Conservation (phyloP, 2,113 vertebrate genomes). For the Mesocricetus auratus region DNA sequence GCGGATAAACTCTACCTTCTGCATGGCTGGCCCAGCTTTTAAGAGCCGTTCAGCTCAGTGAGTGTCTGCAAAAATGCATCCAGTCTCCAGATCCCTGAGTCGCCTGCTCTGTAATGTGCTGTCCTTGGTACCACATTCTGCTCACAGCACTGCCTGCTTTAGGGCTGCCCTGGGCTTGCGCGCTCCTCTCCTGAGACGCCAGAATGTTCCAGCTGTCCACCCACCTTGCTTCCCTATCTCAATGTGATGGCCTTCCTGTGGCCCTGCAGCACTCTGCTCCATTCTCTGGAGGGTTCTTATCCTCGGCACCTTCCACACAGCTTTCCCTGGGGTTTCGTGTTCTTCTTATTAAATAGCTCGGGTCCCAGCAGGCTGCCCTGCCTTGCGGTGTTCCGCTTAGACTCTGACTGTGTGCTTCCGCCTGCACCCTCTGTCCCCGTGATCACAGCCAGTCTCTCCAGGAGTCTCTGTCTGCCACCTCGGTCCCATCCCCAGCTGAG, state of each 20-base stretch:
- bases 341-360: not conserved
- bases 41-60: not conserved
- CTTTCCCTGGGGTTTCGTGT: not conserved
- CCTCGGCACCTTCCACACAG: not conserved
- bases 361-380: not conserved
- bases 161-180: not conserved
- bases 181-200: not conserved
- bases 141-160: not conserved
- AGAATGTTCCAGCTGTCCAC: not conserved
- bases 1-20: not conserved
- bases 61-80: fast-evolving
- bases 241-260: fast-evolving
- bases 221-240: no score
- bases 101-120: fast-evolving
- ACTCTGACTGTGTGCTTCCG: not conserved
- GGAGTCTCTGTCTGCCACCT: not conserved
- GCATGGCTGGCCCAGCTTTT: not conserved
- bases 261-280: not conserved
- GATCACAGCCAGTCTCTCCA: not conserved
- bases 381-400: not conserved
- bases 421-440: no score
- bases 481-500: not conserved
- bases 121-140: not conserved
- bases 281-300: not conserved
- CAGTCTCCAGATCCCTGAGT: not conserved